Conservation (phyloP, 2,888 invertebrate genomes). For the Apodemia duryi region DNA sequence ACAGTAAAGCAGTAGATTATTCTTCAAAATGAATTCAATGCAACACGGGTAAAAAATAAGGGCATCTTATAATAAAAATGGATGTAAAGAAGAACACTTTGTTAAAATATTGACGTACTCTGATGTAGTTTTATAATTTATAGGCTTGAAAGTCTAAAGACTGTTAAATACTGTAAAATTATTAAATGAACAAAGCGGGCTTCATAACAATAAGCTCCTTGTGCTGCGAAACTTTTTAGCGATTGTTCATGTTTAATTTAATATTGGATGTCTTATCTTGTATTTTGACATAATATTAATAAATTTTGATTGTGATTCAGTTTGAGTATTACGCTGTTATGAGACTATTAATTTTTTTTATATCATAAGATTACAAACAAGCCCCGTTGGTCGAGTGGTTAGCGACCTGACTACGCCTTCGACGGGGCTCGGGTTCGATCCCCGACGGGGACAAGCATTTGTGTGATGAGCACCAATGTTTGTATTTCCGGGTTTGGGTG, state of each 20-base stretch:
- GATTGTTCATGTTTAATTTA: conserved; percentile 9
- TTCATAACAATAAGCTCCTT: conserved; percentile 15
- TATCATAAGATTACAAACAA: no score
- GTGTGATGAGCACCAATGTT: no score
- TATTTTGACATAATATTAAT: neutral
- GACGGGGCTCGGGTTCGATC: no score
- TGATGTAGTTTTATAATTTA: conserved; percentile 3
- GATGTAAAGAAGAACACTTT: neutral
- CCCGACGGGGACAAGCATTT: no score
- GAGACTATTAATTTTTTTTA: neutral
- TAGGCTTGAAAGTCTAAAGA: conserved; percentile 6
- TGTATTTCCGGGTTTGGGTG: no score
- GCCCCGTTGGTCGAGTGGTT: no score
- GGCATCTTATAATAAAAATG: neutral
- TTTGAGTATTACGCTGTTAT: neutral
- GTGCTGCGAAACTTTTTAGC: conserved; percentile 5
- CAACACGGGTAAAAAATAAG: no score
- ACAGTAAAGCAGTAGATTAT: no score
- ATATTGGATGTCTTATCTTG: neutral
- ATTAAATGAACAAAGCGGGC: conserved; percentile 8
- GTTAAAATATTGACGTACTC: neutral
- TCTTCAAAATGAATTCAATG: no score
- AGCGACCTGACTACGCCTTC: no score
- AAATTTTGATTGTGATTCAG: neutral
- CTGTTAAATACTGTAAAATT: conserved; percentile 10